Conservation (phyloP, 2,888 invertebrate species). For the Salticus scenicus region DNA sequence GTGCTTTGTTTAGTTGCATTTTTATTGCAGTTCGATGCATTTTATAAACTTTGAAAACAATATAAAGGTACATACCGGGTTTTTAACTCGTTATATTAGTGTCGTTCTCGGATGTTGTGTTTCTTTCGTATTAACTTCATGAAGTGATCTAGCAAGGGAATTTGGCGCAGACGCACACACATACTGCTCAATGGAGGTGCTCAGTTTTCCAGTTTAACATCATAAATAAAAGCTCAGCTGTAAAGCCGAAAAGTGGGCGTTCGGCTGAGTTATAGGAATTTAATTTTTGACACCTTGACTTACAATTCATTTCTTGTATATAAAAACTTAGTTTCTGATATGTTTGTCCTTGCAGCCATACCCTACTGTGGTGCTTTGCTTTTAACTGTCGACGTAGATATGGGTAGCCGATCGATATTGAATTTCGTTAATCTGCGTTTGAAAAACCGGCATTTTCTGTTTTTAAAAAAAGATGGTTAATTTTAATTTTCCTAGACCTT, state of each 20-base stretch:
- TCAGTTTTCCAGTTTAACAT: slow-evolving; percentile 70
- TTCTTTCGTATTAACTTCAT: slow-evolving; percentile 32
- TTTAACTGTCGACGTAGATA: slow-evolving; percentile 52
- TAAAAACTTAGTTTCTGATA: background rate
- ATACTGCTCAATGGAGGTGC: slow-evolving; percentile 70
- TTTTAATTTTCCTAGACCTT: background rate
- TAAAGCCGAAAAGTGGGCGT: slow-evolving; percentile 70
- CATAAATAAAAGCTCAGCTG: slow-evolving; percentile 70
- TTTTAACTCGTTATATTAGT: background rate
- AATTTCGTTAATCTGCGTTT: slow-evolving; percentile 63
- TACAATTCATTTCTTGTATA: slow-evolving; percentile 29
- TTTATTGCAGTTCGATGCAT: background rate
- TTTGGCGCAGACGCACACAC: slow-evolving; percentile 69
- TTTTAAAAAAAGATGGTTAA: slow-evolving; percentile 67
- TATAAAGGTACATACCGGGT: slow-evolving; percentile 45
- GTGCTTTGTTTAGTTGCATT: background rate
- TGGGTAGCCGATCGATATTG: slow-evolving; percentile 60
- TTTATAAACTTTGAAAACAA: background rate
- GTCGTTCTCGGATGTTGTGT: slow-evolving; percentile 27
- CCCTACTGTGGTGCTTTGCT: slow-evolving; percentile 35
- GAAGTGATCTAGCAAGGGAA: slow-evolving; percentile 51
- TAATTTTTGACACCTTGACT: slow-evolving; percentile 37
- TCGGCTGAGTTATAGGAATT: slow-evolving; percentile 36
- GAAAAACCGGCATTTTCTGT: slow-evolving; percentile 67
- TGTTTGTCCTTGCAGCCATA: slow-evolving; percentile 40